These are phyloP conservation scores for Alviniconcha marisindica DNA, from an alignment of 1,140 invertebrate species.

Conservation along the genomic window DNA sequence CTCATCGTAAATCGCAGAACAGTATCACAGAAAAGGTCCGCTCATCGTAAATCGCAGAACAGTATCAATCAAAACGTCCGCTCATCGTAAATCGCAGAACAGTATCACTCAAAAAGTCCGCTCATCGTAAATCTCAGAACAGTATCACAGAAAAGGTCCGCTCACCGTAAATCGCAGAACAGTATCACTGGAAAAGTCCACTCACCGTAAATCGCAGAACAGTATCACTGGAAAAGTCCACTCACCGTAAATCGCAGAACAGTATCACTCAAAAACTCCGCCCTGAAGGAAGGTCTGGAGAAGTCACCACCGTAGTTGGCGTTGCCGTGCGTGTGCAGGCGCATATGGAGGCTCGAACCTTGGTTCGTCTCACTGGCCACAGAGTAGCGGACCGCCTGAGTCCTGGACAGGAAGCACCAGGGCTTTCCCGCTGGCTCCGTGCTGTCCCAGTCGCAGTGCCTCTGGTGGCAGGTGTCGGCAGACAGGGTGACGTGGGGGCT, in stretches of 20 bases:
- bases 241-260: background rate
- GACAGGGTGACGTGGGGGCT: background rate
- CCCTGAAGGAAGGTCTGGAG: background rate
- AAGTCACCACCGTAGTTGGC: constrained; percentile 8
- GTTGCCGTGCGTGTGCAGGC: background rate
- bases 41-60: background rate
- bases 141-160: no score
- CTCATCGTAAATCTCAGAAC: no score
- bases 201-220: background rate
- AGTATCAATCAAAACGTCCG: background rate
- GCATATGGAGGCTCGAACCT: background rate
- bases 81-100: background rate
- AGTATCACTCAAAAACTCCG: background rate
- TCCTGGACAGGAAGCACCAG: background rate
- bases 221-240: background rate
- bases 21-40: no score
- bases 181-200: no score
- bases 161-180: no score
- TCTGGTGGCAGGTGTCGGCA: background rate
- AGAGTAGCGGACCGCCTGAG: background rate
- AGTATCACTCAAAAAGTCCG: background rate
- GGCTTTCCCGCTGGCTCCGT: background rate
- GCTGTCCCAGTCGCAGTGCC: background rate
- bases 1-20: no score
- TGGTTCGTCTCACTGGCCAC: background rate